phyloP scores from a whole-genome alignment of 2,113 vertebrate species.

The Dicerorhinus sumatrensis region DNA sequence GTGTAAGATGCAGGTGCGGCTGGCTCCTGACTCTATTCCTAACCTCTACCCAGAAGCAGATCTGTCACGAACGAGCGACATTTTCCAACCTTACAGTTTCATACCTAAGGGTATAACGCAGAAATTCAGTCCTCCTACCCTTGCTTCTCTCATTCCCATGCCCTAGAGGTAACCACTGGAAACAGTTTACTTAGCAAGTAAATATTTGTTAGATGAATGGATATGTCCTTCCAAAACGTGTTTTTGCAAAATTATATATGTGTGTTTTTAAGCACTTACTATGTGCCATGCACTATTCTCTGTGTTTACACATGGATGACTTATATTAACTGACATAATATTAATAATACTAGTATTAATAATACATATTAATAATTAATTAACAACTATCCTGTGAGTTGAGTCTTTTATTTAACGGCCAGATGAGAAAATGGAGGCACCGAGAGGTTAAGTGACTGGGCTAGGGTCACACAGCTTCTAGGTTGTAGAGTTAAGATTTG shows the following conservation, averaged over 20 bases:
- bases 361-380: too few species aligned
- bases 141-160: neutral
- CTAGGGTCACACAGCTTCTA: neutral
- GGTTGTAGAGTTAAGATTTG: neutral
- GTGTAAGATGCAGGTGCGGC: neutral
- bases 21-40: neutral
- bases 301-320: neutral
- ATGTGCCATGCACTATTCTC: neutral
- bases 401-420: neutral
- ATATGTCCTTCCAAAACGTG: conserved; percentile 16
- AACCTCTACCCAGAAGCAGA: neutral
- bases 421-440: neutral
- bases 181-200: conserved; percentile 56
- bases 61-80: neutral
- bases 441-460: neutral
- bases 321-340: too few species aligned
- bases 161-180: neutral
- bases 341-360: too few species aligned
- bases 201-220: conserved; percentile 54
- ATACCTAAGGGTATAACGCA: neutral
- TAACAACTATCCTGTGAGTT: neutral
- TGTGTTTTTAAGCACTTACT: neutral
- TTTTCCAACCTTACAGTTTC: neutral
- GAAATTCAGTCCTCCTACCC: neutral
- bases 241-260: neutral